These are phyloP conservation scores for Athalia cordata DNA, from an alignment of 2,888 invertebrate genomes.

Conservation along the genomic window DNA sequence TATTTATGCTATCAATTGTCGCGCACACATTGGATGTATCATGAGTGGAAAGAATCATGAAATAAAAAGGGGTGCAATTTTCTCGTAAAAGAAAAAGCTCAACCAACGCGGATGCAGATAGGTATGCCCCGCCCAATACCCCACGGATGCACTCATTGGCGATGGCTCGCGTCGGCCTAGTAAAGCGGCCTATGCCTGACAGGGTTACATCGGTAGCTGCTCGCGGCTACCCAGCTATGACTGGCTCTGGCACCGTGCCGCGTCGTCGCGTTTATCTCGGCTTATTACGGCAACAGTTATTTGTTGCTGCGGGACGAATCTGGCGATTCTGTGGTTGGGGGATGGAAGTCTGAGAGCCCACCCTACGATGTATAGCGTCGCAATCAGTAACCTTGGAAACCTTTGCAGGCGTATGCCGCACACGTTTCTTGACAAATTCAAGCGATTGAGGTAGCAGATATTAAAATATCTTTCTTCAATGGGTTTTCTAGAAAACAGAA, in stretches of 20 bases:
- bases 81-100: conserved; percentile 25
- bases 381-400: conserved; percentile 31
- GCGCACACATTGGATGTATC: background rate
- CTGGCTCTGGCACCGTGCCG: conserved; percentile 67
- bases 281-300: conserved; percentile 49
- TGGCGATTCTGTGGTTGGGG: conserved; percentile 26
- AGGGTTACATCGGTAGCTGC: conserved; percentile 51
- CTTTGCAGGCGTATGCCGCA: background rate
- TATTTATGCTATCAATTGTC: background rate
- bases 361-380: background rate
- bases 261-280: conserved; percentile 62
- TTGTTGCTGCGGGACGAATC: conserved; percentile 42
- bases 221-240: conserved; percentile 61
- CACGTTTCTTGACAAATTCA: background rate
- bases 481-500: too few species aligned
- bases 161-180: conserved; percentile 70
- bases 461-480: background rate
- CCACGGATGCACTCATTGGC: conserved; percentile 67
- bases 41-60: background rate
- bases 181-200: conserved; percentile 68
- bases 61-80: background rate
- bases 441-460: background rate
- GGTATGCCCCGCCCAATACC: conserved; percentile 65
- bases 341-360: conserved; percentile 28
- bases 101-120: conserved; percentile 28